These are phyloP conservation scores for Cosmorhoe ocellata DNA, from an alignment of 2,888 invertebrate genomes.

Conservation along the genomic window DNA sequence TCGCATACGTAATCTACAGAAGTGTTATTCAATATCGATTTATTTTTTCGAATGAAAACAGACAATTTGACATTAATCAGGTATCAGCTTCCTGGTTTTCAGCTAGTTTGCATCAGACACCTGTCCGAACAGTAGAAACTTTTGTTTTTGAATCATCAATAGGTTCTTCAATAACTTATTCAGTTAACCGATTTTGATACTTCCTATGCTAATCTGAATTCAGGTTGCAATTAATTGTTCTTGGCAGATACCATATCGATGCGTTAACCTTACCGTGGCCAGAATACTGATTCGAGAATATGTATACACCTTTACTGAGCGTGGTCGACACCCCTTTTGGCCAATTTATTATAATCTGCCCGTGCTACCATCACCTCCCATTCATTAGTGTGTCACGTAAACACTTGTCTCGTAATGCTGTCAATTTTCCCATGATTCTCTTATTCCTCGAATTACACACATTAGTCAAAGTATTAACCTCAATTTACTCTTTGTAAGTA, in stretches of 20 bases:
- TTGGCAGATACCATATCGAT: slow-evolving; percentile 17
- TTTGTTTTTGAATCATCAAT: too few relatives aligned
- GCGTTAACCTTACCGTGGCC: slow-evolving; percentile 20
- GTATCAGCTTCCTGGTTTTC: too few relatives aligned
- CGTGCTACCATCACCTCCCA: background rate
- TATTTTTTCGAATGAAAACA: too few relatives aligned
- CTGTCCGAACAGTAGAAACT: too few relatives aligned
- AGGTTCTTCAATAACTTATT: too few relatives aligned
- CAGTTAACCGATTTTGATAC: background rate
- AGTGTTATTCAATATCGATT: too few relatives aligned
- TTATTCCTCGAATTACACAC: slow-evolving; percentile 32
- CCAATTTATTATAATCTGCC: too few relatives aligned
- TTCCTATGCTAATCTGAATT: slow-evolving; percentile 10
- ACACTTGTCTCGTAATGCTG: slow-evolving; percentile 13
- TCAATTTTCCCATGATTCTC: slow-evolving; percentile 35
- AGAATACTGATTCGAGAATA: slow-evolving; percentile 17
- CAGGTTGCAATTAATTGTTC: slow-evolving; percentile 15
- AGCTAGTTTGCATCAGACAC: too few relatives aligned
- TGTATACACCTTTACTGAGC: background rate
- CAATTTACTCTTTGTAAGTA: slow-evolving; percentile 18
- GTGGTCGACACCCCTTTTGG: background rate
- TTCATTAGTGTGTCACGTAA: slow-evolving; percentile 6
- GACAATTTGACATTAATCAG: too few relatives aligned
- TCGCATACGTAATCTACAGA: too few relatives aligned
- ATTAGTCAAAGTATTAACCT: slow-evolving; percentile 29